These are phyloP conservation scores for Branchinecta lynchi DNA, from an alignment of 1,140 invertebrate species.

Conservation along the genomic window DNA sequence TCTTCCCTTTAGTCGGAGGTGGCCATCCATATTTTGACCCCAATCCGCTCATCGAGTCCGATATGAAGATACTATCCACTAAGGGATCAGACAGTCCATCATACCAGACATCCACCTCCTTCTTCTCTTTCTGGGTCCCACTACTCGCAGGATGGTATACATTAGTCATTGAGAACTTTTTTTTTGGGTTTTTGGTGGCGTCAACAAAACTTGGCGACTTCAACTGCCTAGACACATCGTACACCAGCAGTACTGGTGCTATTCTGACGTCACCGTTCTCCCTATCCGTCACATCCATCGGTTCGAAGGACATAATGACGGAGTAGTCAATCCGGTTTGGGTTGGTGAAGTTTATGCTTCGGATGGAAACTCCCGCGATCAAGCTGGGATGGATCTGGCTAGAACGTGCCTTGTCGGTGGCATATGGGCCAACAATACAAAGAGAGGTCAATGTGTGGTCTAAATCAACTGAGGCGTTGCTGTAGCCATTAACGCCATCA, in stretches of 20 bases:
- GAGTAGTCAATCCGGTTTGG: neutral
- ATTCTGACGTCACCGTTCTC: neutral
- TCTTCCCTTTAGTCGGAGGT: neutral
- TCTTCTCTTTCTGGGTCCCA: neutral
- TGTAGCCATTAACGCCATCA: slow-evolving; percentile 41
- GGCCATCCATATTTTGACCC: slow-evolving; percentile 1
- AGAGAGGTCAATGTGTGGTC: slow-evolving; percentile 22
- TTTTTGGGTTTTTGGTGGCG: neutral
- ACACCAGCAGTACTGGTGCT: neutral
- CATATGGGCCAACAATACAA: neutral
- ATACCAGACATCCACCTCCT: neutral
- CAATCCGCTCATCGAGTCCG: neutral
- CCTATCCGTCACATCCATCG: neutral
- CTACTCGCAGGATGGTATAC: neutral
- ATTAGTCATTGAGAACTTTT: neutral
- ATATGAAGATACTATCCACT: neutral
- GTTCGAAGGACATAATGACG: neutral
- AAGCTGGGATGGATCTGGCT: neutral
- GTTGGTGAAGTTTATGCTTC: neutral
- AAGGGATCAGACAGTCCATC: neutral
- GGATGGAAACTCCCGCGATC: neutral
- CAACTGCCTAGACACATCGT: neutral
- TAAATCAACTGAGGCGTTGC: slow-evolving; percentile 29
- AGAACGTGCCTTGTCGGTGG: neutral
- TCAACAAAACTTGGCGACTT: neutral